These are phyloP conservation scores for Mastomys natalensis DNA, from an alignment of 2,113 vertebrate genomes.

Conservation along the genomic window DNA sequence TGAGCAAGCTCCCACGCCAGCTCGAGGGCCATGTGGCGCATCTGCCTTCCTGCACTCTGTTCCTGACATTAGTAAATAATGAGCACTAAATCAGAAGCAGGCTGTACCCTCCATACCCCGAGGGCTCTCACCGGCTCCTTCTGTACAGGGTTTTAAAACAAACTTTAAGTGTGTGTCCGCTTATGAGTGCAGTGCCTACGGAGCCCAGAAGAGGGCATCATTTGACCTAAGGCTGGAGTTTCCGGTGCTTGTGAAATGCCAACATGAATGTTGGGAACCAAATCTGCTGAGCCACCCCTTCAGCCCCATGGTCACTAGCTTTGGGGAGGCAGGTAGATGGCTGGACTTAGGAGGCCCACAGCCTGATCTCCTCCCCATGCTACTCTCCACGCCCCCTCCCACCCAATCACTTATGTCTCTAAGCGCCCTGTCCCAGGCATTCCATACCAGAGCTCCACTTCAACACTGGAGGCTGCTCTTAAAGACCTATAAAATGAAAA, in stretches of 20 bases:
- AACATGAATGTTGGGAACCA: too few species aligned
- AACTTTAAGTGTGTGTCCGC: background rate
- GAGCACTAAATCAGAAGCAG: constrained; percentile 72
- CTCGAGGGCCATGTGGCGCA: background rate
- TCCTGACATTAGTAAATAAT: constrained; percentile 34
- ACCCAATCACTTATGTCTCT: background rate
- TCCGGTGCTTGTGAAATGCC: background rate
- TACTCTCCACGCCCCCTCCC: too few species aligned
- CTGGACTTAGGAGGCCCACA: background rate
- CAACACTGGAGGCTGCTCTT: background rate
- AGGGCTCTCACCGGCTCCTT: background rate
- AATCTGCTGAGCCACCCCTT: background rate
- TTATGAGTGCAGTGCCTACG: background rate
- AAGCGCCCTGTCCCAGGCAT: background rate
- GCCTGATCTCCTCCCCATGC: too few species aligned
- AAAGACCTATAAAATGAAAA: background rate
- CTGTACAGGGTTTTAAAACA: background rate
- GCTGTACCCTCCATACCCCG: background rate
- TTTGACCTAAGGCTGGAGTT: background rate
- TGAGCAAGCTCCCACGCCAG: background rate
- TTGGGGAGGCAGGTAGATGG: background rate
- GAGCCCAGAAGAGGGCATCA: background rate
- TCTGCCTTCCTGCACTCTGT: constrained; percentile 21
- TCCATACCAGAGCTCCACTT: fast-evolving
- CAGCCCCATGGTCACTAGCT: background rate